Base-by-base conservation (phyloP, 2,797 vertebrate genomes). In the Cygnus olor region DNA sequence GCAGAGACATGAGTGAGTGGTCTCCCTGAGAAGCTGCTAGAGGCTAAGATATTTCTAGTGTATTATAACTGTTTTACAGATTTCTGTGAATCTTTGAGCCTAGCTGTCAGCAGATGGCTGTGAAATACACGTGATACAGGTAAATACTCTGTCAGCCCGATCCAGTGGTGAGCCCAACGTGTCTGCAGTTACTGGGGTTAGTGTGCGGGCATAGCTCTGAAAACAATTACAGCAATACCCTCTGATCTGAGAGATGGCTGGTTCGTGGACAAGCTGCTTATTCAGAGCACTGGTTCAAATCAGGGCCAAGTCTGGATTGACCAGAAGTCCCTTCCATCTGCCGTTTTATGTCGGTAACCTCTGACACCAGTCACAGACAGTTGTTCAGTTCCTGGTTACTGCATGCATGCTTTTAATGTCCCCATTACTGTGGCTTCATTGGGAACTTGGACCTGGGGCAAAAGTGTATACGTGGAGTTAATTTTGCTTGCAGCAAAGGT, bases 261-360 rank as follows among this genome's bases (percentile, higher is more conserved):
- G 30, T 69, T 73, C 70, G 60, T 88, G 66, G 71, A 53, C 71
- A 94, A 61, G 74, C 64, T 53, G 60, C 71, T 94, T 95, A 77
- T 66, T 81, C 12, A 44, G 64, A 72, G 15, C 54, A 17, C 22
- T 69, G 57, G 38, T 91, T 95, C 76, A 78, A 90, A 84, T 32
- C 30, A 6, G 21, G 61, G 88, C 40, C 64, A 89, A 81, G 36
- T 69, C 38, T 89, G 80, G 49, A 63, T 88, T 87, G 60, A 89
- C 36, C 57, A 94, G 74, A 73, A 80, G 60, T 70, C 38, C 44
- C 6, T 88, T 92, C 85, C 42, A 11, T 90, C 66, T 91, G 47
- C n/a, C 38, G 21, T 84, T 90, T 64, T 45, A 11, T 90, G 14
- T 54, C 6, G 1, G 22, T 88, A 81, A 82, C 74, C 40, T 87